phyloP scores from a whole-genome alignment of 2,888 invertebrate genomes.

The Harpalus rubripes region DNA sequence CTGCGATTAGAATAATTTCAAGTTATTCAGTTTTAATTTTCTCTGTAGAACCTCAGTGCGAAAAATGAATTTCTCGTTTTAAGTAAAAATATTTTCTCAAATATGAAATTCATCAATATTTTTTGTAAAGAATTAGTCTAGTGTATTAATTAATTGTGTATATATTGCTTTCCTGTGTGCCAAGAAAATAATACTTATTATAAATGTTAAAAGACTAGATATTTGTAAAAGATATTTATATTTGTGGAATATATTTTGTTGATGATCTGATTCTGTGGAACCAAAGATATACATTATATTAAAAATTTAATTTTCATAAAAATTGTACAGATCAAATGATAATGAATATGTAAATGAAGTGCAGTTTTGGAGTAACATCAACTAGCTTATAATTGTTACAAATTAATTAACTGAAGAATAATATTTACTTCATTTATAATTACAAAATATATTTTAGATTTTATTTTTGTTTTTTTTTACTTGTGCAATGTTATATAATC shows the following conservation, averaged over 20 bases:
- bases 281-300: constrained; percentile 33
- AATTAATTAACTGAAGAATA: neutral
- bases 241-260: constrained; percentile 31
- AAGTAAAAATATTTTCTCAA: constrained; percentile 16
- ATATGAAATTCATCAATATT: constrained; percentile 11
- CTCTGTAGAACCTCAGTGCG: neutral
- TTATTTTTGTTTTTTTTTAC: neutral
- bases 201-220: constrained; percentile 39
- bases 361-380: neutral
- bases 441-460: neutral
- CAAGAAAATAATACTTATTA: constrained; percentile 49
- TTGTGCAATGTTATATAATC: constrained; percentile 34
- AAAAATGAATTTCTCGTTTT: constrained; percentile 15
- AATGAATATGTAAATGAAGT: neutral
- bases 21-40: constrained; percentile 20
- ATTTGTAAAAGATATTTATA: constrained; percentile 23
- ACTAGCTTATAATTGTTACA: neutral
- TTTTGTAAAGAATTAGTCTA: constrained; percentile 32
- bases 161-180: constrained; percentile 42
- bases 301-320: constrained; percentile 5
- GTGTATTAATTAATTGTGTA: constrained; percentile 35
- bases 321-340: constrained; percentile 1
- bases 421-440: neutral
- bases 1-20: constrained; percentile 13
- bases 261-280: constrained; percentile 41